Conservation (phyloP, 1,140 invertebrate genomes). For the Conus ventricosus region DNA sequence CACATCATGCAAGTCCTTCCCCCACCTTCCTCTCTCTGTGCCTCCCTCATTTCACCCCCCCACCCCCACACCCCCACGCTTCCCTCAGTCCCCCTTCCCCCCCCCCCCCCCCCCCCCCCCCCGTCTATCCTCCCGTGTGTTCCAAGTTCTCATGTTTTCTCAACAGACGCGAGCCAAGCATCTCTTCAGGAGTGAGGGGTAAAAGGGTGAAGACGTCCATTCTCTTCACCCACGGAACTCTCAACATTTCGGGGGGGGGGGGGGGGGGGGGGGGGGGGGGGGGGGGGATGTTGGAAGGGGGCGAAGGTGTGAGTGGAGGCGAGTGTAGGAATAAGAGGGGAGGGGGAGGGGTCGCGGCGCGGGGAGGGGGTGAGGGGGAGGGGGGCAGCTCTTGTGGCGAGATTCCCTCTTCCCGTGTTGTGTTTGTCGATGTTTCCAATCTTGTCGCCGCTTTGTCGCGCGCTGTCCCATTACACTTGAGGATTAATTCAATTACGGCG, state of each 20-base stretch:
- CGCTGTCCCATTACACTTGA: not conserved
- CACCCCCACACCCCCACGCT: too few species aligned
- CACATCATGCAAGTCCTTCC: too few species aligned
- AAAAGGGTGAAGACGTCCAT: not conserved
- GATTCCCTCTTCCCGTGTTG: not conserved
- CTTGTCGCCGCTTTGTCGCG: constrained; percentile 4
- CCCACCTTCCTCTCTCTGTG: too few species aligned
- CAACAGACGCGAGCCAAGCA: not conserved
- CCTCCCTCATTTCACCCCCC: too few species aligned
- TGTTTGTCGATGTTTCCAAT: constrained; percentile 21
- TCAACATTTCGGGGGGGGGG: not conserved
- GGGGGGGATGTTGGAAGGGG: too few species aligned
- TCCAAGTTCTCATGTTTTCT: constrained; percentile 2
- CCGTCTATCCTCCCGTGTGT: too few species aligned
- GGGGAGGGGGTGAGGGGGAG: not conserved
- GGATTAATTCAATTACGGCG: constrained; percentile 17
- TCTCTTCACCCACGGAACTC: not conserved
- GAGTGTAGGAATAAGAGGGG: too few species aligned
- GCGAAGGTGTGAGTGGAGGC: too few species aligned
- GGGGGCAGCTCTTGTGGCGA: not conserved
- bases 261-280: too few species aligned
- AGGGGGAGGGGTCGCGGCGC: too few species aligned
- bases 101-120: too few species aligned
- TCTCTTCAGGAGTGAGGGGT: not conserved
- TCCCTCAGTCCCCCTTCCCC: too few species aligned